Percentiles rank a stretch among this genome's conserved stretches.
Conservation (phyloP, 2,113 vertebrate species). For the Takifugu bimaculatus region DNA sequence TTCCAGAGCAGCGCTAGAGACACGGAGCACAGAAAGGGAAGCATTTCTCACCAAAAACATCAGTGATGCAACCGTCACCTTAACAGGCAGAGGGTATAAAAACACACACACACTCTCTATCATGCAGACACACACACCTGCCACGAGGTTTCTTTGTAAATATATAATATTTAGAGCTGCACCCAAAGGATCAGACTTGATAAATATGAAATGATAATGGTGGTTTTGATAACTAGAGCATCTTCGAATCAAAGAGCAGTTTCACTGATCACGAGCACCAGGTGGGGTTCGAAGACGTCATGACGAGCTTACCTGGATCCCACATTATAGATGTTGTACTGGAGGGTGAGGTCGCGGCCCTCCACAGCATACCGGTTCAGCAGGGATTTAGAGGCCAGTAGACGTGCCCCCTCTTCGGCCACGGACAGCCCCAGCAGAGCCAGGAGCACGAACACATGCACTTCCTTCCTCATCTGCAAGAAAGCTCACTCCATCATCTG, state of each 20-base stretch:
- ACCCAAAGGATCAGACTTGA: too few relatives aligned
- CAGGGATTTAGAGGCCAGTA: constrained; percentile 91
- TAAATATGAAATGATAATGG: too few relatives aligned
- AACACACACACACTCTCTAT: too few relatives aligned
- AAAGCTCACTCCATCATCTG: too few relatives aligned
- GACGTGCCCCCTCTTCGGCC: constrained; percentile 87
- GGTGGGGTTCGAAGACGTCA: not conserved
- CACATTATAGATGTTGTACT: constrained; percentile 97
- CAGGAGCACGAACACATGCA: constrained; percentile 52
- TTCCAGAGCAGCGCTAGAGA: constrained; percentile 85
- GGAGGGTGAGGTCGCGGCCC: constrained; percentile 89
- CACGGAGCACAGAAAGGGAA: not conserved
- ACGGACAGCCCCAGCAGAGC: constrained; percentile 61
- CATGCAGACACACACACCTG: too few relatives aligned
- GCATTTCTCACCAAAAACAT: not conserved
- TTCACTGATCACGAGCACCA: too few relatives aligned
- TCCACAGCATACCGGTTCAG: constrained; percentile 93
- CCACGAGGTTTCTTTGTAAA: too few relatives aligned
- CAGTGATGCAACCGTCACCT: too few relatives aligned
- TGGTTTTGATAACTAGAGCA: too few relatives aligned
- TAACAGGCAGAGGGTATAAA: too few relatives aligned
- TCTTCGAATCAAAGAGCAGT: not conserved
- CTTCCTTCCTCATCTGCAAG: constrained; percentile 80
- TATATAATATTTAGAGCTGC: too few relatives aligned
- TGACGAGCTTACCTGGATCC: constrained; percentile 83